Conservation (phyloP, 1,140 invertebrate genomes). For the Caenorhabditis tropicalis region DNA sequence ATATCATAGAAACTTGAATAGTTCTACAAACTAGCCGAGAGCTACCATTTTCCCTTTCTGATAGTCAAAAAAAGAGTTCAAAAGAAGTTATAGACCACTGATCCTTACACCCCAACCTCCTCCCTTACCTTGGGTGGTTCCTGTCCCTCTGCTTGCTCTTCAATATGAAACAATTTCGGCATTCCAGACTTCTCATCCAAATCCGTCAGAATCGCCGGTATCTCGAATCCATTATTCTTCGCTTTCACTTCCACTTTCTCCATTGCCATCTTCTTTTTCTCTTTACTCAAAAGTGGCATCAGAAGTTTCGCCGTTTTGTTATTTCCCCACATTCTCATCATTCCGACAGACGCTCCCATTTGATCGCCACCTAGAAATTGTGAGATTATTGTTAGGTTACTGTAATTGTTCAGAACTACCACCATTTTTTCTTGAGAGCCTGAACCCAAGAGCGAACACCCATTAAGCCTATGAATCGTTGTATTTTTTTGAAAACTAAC, state of each 20-base stretch:
- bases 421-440: no score
- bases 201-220: slow-evolving; percentile 69
- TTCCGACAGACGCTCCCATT: slow-evolving; percentile 69
- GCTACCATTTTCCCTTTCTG: no score
- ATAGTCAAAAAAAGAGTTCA: no score
- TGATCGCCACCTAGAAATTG: slow-evolving; percentile 69
- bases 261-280: slow-evolving; percentile 67
- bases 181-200: slow-evolving; percentile 68
- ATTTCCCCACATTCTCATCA: slow-evolving; percentile 70
- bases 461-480: no score
- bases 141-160: slow-evolving; percentile 55
- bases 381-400: no score
- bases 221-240: slow-evolving; percentile 68
- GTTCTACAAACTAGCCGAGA: no score
- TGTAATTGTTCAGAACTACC: no score
- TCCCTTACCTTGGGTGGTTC: slow-evolving; percentile 42
- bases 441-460: no score
- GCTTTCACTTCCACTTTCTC: slow-evolving; percentile 70
- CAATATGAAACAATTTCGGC: slow-evolving; percentile 64
- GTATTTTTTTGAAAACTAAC: no score
- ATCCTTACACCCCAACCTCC: no score
- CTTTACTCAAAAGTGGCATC: slow-evolving; percentile 67
- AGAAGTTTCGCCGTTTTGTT: slow-evolving; percentile 68
- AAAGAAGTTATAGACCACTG: no score
- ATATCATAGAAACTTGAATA: no score